Percentiles rank a stretch among this genome's conserved stretches.
Evolutionary conservation across 2,888 invertebrate species (phyloP).

Genomic region (Drosophila parthenogenetica): DNA sequence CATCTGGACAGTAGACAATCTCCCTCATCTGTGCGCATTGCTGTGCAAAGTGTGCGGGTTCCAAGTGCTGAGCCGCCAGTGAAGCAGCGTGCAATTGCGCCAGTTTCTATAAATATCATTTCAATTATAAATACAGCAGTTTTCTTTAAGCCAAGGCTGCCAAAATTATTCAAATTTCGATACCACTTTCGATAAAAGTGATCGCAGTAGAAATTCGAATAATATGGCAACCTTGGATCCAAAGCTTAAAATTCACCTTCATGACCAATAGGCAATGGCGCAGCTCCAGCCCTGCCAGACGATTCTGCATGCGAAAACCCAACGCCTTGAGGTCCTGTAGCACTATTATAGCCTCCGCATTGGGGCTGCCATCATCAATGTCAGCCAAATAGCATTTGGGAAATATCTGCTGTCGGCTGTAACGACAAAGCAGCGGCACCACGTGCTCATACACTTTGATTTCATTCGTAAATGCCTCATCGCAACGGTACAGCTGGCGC

Average conservation of each 20-base stretch:
- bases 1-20: slow-evolving; percentile 82
- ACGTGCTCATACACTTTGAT: slow-evolving; percentile 82
- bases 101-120: slow-evolving; percentile 74
- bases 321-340: slow-evolving; percentile 81
- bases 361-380: slow-evolving; percentile 70
- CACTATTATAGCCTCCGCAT: slow-evolving; percentile 76
- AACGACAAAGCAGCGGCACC: slow-evolving; percentile 78
- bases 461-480: slow-evolving; percentile 84
- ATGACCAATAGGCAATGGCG: slow-evolving; percentile 82
- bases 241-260: slow-evolving; percentile 64
- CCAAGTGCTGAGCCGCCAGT: slow-evolving; percentile 77
- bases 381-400: slow-evolving; percentile 82
- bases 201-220: neutral
- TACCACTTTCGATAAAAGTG: neutral
- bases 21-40: slow-evolving; percentile 74
- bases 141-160: neutral
- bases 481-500: slow-evolving; percentile 82
- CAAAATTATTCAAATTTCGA: neutral
- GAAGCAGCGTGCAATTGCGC: slow-evolving; percentile 83
- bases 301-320: slow-evolving; percentile 81
- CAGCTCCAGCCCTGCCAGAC: slow-evolving; percentile 78
- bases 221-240: neutral
- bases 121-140: neutral
- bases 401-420: slow-evolving; percentile 65
- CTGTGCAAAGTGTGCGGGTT: slow-evolving; percentile 61